phyloP scores from a whole-genome alignment of 2,797 vertebrate genomes.

The Eidolon dupreanum region DNA sequence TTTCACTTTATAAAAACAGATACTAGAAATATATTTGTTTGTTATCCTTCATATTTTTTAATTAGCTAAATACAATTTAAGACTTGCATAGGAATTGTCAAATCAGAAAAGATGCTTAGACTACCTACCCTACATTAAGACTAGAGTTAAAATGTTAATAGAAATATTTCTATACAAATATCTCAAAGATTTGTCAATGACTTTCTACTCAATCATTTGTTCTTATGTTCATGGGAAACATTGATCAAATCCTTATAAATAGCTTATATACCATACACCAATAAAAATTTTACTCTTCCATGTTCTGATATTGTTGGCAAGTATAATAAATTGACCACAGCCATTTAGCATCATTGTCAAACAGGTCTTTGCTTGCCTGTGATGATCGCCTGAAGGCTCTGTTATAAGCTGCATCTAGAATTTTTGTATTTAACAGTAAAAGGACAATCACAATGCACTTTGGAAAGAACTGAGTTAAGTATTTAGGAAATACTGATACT shows the following conservation, averaged over 20 bases:
- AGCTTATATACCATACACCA: neutral
- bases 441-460: neutral
- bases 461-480: neutral
- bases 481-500: neutral
- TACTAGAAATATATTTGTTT: neutral
- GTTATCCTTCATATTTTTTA: neutral
- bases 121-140: neutral
- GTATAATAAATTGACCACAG: neutral
- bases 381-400: neutral
- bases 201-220: neutral
- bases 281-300: neutral
- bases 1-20: slow-evolving; percentile 12
- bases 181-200: neutral
- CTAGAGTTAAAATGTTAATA: slow-evolving; percentile 16
- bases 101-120: neutral
- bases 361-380: neutral
- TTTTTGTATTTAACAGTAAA: neutral
- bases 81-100: neutral
- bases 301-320: neutral
- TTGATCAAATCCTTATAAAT: neutral
- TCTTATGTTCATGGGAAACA: neutral
- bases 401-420: neutral
- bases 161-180: neutral
- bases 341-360: neutral
- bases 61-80: neutral